A percentile compares a stretch with the other conserved stretches of the same genome.
Conservation (phyloP, 2,888 invertebrate species). For the Dynastes hyllus region DNA sequence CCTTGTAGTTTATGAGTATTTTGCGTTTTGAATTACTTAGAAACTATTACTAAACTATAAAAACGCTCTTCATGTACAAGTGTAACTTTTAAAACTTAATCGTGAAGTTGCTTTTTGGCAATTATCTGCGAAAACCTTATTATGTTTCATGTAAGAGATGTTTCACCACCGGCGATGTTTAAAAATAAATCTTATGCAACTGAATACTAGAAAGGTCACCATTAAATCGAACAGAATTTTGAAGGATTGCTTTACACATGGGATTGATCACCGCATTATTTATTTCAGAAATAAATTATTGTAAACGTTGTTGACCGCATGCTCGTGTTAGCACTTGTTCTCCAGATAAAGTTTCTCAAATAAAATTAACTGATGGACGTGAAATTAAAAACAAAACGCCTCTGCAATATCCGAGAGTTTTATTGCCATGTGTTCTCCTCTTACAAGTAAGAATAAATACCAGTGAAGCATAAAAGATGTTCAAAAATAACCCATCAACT, state of each 20-base stretch:
- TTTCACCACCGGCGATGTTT: no score
- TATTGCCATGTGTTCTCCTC: conserved; percentile 10
- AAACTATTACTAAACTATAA: no score
- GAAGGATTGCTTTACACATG: not conserved
- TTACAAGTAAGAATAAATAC: conserved; percentile 23
- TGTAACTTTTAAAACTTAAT: no score
- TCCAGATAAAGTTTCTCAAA: conserved; percentile 8
- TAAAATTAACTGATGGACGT: not conserved
- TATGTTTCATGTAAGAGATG: no score
- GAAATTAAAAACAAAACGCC: conserved; percentile 19
- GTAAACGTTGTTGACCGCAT: conserved; percentile 6
- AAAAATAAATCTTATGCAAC: not conserved
- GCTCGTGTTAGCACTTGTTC: not conserved
- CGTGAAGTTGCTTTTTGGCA: no score
- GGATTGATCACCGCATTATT: not conserved
- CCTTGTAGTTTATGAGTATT: no score
- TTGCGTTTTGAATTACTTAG: no score
- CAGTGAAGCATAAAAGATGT: conserved; percentile 36
- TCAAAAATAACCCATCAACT: conserved; percentile 28
- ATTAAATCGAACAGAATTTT: not conserved
- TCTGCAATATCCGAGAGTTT: conserved; percentile 6
- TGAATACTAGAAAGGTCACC: not conserved
- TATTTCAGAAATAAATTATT: not conserved
- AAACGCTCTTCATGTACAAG: no score
- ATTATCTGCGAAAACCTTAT: no score